Evolutionary conservation across 2,888 invertebrate genomes (phyloP).

Genomic region (Xanthorhoe spadicearia): DNA sequence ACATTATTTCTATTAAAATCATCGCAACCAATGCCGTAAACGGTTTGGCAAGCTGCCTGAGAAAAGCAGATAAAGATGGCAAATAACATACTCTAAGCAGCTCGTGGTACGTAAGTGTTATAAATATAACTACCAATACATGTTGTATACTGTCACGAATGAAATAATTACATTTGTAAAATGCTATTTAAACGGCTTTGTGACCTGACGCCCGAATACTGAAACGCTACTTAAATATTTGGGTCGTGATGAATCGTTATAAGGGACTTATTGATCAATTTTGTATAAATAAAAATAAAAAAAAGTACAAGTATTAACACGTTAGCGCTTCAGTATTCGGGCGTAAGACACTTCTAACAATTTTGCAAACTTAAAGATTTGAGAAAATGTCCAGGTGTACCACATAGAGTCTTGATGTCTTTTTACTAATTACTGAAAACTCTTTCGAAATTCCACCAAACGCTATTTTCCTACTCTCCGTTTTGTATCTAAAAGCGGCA

Average conservation of each 20-base stretch:
- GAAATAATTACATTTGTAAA: too few relatives aligned
- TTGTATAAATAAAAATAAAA: too few relatives aligned
- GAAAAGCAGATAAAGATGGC: conserved; percentile 17
- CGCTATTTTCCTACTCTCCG: conserved; percentile 9
- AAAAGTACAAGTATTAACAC: too few relatives aligned
- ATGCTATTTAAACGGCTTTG: too few relatives aligned
- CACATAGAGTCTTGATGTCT: neutral
- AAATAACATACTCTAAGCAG: conserved; percentile 15
- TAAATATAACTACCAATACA: neutral
- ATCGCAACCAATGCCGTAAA: conserved; percentile 23
- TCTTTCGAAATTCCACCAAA: neutral
- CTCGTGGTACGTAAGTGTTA: neutral
- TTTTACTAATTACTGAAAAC: neutral
- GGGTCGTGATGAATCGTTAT: too few relatives aligned
- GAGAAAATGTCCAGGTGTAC: neutral
- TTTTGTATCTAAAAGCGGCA: conserved; percentile 14
- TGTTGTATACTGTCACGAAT: too few relatives aligned
- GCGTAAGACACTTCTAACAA: neutral
- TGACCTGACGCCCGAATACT: too few relatives aligned
- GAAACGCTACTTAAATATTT: too few relatives aligned
- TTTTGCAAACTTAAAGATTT: neutral
- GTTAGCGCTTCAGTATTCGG: too few relatives aligned
- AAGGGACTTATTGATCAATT: too few relatives aligned
- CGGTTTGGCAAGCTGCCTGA: conserved; percentile 26
- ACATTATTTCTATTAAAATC: conserved; percentile 11